Conservation (phyloP, 2,888 invertebrate species). For the Lamellibrachia satsuma region DNA sequence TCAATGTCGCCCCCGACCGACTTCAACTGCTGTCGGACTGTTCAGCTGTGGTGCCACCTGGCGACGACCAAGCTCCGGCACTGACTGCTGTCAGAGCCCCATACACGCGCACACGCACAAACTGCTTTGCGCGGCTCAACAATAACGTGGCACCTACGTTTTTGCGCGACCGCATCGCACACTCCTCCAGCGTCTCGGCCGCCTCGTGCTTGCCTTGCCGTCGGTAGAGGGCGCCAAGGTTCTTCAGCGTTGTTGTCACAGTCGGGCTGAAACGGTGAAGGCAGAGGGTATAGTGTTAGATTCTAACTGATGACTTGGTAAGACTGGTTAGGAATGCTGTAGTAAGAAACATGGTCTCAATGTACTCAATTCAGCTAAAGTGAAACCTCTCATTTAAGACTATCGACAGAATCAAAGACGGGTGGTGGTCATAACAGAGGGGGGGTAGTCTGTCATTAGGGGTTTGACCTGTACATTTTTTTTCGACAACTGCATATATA, state of each 20-base stretch:
- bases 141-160: slow-evolving; percentile 32
- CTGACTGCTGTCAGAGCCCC: slow-evolving; percentile 17
- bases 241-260: slow-evolving; percentile 90
- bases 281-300: no score
- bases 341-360: no score
- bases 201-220: slow-evolving; percentile 99
- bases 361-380: no score
- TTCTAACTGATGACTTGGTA: no score
- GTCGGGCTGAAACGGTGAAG: slow-evolving; percentile 55
- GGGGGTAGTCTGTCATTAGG: no score
- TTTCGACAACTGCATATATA: no score
- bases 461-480: no score
- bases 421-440: no score
- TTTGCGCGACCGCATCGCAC: slow-evolving; percentile 87
- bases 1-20: neutral
- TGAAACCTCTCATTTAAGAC: no score
- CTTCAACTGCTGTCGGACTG: slow-evolving; percentile 10
- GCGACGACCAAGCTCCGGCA: neutral
- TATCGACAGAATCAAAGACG: no score
- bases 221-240: slow-evolving; percentile 95
- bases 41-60: neutral
- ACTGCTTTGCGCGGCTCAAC: slow-evolving; percentile 22
- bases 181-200: slow-evolving; percentile 97
- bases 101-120: slow-evolving; percentile 17
- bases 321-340: no score